Percentiles rank a stretch among this genome's conserved stretches.
phyloP scores from a whole-genome alignment of 2,113 vertebrate genomes.

The Narcine bancroftii region DNA sequence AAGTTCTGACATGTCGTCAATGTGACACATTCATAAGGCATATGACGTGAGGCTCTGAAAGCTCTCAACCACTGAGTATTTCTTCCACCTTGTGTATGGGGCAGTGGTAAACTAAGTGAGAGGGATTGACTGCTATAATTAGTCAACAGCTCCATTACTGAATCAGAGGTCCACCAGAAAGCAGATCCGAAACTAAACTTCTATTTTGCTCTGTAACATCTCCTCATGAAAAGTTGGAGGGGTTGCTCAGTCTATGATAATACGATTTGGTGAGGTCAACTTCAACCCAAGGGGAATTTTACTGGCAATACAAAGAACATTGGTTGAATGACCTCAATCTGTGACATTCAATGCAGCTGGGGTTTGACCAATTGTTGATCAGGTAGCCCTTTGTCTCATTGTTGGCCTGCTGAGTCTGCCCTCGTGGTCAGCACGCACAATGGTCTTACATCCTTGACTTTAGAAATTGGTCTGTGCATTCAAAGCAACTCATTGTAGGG shows the following conservation, averaged over 20 bases:
- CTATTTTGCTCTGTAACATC: neutral
- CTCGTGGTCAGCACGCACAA: neutral
- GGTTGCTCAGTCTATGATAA: neutral
- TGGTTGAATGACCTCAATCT: too few species aligned
- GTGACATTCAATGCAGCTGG: too few species aligned
- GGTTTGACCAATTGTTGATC: neutral
- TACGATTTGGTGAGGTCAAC: too few species aligned
- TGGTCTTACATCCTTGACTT: neutral
- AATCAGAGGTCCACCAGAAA: too few species aligned
- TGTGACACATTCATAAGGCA: neutral
- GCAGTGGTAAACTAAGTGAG: neutral
- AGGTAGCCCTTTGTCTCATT: neutral
- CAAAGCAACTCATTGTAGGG: neutral
- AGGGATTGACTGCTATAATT: neutral
- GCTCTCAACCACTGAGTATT: neutral
- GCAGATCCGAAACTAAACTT: neutral
- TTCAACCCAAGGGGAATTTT: too few species aligned
- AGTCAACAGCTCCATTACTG: neutral
- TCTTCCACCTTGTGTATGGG: neutral
- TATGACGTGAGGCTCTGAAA: neutral
- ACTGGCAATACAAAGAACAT: too few species aligned
- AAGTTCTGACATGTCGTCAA: neutral
- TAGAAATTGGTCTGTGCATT: neutral
- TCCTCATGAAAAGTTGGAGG: neutral
- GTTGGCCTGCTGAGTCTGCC: neutral